A percentile compares a stretch with the other conserved stretches of the same genome.
These are phyloP conservation scores for Corynorhinus townsendii DNA, from an alignment of 2,113 vertebrate species.

Conservation along the genomic window DNA sequence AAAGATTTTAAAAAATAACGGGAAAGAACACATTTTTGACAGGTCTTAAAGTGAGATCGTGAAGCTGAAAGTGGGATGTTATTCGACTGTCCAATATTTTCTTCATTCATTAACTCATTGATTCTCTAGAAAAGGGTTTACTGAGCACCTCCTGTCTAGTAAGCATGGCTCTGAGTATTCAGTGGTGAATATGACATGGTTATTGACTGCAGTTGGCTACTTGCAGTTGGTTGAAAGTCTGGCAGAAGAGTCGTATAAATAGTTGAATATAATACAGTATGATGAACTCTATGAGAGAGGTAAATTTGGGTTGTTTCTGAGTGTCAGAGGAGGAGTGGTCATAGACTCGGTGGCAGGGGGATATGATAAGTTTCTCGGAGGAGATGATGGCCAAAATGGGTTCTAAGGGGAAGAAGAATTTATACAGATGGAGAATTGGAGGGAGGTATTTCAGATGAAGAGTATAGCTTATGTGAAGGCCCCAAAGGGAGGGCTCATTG, in stretches of 20 bases:
- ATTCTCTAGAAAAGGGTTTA: background rate
- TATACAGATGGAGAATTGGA: background rate
- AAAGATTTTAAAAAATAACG: background rate
- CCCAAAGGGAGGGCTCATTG: too few relatives aligned
- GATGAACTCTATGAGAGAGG: background rate
- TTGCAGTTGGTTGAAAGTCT: background rate
- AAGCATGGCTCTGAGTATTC: background rate
- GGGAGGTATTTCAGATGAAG: background rate
- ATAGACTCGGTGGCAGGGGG: background rate
- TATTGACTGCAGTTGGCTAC: background rate
- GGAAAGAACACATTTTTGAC: background rate
- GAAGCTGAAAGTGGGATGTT: background rate
- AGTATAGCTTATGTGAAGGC: background rate
- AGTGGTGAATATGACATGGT: background rate
- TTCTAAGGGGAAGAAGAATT: background rate
- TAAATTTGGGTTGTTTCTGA: background rate
- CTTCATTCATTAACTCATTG: background rate
- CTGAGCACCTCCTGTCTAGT: background rate
- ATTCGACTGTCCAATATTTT: background rate
- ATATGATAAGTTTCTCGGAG: background rate
- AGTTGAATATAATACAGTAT: background rate
- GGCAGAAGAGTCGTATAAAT: background rate
- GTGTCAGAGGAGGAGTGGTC: background rate
- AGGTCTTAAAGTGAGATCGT: background rate
- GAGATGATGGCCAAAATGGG: background rate